These are phyloP conservation scores for Cremastinae sp. DNA, from an alignment of 2,888 invertebrate species.

Conservation along the genomic window DNA sequence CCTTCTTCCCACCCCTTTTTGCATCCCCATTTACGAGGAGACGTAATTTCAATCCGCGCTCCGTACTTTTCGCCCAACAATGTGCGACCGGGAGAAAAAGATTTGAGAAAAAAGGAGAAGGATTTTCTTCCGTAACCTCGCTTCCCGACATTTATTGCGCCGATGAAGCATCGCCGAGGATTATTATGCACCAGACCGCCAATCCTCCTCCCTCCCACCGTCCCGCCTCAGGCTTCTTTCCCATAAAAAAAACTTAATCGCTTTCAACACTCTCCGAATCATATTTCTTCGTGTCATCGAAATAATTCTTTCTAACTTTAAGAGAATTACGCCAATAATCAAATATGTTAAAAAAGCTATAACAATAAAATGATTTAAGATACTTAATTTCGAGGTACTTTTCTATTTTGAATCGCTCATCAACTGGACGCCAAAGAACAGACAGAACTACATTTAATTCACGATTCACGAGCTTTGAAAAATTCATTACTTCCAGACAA, in stretches of 20 bases:
- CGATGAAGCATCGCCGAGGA: conserved; percentile 69
- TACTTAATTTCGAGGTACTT: conserved; percentile 35
- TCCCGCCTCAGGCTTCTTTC: conserved; percentile 22
- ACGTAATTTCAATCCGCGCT: conserved; percentile 59
- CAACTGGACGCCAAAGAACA: too few species aligned
- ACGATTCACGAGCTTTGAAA: neutral
- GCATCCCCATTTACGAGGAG: conserved; percentile 32
- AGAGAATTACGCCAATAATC: too few species aligned
- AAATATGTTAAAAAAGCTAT: too few species aligned
- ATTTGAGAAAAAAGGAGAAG: conserved; percentile 25
- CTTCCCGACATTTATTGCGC: conserved; percentile 70
- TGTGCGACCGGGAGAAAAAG: conserved; percentile 33
- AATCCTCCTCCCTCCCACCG: conserved; percentile 38
- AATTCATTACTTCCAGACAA: neutral
- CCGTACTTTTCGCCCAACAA: conserved; percentile 44
- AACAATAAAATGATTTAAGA: conserved; percentile 62
- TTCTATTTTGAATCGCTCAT: conserved; percentile 28
- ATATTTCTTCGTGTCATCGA: neutral
- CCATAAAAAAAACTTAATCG: conserved; percentile 63
- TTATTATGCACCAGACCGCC: conserved; percentile 67
- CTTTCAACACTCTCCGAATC: neutral
- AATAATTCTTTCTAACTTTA: neutral
- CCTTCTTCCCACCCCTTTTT: conserved; percentile 30
- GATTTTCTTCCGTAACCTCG: conserved; percentile 1
- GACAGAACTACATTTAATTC: too few species aligned